phyloP scores from a whole-genome alignment of 2,797 vertebrate species.

The Hemibagrus guttatus region DNA sequence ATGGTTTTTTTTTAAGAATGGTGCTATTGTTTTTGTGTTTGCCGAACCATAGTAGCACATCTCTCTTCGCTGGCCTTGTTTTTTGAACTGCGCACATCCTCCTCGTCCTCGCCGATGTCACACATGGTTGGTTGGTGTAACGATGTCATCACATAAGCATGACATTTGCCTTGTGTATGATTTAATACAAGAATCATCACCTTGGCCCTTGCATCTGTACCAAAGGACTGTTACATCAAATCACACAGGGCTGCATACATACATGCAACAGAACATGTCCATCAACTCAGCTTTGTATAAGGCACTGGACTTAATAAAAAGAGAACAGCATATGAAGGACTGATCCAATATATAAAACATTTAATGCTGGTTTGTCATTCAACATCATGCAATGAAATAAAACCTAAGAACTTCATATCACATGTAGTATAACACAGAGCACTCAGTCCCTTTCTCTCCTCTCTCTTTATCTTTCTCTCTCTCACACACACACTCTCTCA shows the following conservation, averaged over 20 bases:
- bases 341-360: not conserved
- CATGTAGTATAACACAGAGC: conserved; percentile 33
- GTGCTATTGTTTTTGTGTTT: conserved; percentile 65
- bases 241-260: conserved; percentile 22
- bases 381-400: conserved; percentile 9
- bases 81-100: conserved; percentile 21
- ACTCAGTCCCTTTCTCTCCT: not conserved
- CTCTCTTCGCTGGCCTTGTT: conserved; percentile 17
- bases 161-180: conserved; percentile 48
- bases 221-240: conserved; percentile 68
- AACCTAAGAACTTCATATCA: conserved; percentile 35
- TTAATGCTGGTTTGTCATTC: conserved; percentile 9
- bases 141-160: not conserved
- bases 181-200: conserved; percentile 60
- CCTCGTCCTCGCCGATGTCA: conserved; percentile 14
- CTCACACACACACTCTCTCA: not conserved
- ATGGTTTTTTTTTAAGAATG: conserved; percentile 66
- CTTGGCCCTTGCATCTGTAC: conserved; percentile 64
- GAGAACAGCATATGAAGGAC: conserved; percentile 12
- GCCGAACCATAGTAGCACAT: conserved; percentile 11
- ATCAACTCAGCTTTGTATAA: conserved; percentile 70
- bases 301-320: conserved; percentile 43
- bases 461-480: not conserved
- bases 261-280: not conserved
- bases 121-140: not conserved